Evolutionary conservation across 2,113 vertebrate species (phyloP), one percentile per base, ranked within the genome.

Genomic region (Tachysurus vachellii): DNA sequence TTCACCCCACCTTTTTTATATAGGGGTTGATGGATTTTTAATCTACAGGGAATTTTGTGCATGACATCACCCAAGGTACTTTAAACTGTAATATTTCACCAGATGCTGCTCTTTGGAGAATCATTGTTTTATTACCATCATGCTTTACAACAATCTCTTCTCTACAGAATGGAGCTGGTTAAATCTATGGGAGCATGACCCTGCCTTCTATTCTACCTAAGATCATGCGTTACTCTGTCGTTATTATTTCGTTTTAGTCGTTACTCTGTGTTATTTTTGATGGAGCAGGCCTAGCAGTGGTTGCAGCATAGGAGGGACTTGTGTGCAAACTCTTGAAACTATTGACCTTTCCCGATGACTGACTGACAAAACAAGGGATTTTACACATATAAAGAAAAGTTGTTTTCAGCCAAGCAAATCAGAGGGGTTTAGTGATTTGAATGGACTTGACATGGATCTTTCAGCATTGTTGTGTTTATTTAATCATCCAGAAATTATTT

Each of bases 21-120:
- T 54, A 42, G 26, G 82, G 62, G 50, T 71, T 92, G 86, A 93
- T 93, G 85, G 88, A 87, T 93, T 93, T 93, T 91, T 92, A 93
- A 89, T 87, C 80, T 91, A 89, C 87, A 80, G 85, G 86, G 59
- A 84, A 86, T 92, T 66, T 26, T 84, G 88, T 86, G 79, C 54
- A 88, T 93, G 86, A 91, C 89, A 88, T 91, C 89, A 89, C 54
- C 14, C 19, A 64, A 86, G 84, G 86, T 64, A 66, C 71, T 84
- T 90, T 90, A 92, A 91, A 86, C 71, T 36, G 59, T 80, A 84
- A 89, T 87, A 80, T 88, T 88, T 91, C 82, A 91, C 87, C 81
- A 88, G 85, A 87, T 89, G 83, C 83, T 66, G 88, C 84, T 82
- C 66, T 80, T 53, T 71, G 68, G 83, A 68, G 71, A 92, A 80